Evolutionary conservation across 2,888 invertebrate genomes (phyloP).

Genomic region (Synergus itoensis): DNA sequence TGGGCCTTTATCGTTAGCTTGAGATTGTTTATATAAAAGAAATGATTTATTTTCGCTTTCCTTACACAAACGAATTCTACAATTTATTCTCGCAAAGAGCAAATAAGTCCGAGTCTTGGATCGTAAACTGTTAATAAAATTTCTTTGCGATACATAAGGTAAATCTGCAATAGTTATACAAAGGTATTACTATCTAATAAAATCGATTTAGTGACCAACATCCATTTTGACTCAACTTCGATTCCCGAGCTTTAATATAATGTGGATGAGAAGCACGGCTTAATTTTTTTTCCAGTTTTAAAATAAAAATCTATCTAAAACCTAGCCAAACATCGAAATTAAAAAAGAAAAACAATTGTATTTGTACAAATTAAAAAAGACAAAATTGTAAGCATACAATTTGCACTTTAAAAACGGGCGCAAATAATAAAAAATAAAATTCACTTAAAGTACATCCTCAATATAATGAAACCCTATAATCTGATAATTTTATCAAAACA

Average conservation of each 20-base stretch:
- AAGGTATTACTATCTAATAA: constrained; percentile 11
- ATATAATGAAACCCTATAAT: background rate
- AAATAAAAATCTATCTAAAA: constrained; percentile 11
- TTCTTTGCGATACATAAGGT: constrained; percentile 17
- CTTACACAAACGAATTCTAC: constrained; percentile 38
- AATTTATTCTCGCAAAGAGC: constrained; percentile 28
- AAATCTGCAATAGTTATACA: constrained; percentile 28
- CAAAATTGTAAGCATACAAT: constrained; percentile 26
- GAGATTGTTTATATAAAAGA: constrained; percentile 33
- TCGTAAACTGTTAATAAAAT: constrained; percentile 28
- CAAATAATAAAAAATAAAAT: constrained; percentile 26
- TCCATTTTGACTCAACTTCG: constrained; percentile 9
- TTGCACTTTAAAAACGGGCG: constrained; percentile 1
- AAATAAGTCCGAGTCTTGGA: constrained; percentile 26
- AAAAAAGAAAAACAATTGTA: background rate
- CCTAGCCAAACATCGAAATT: constrained; percentile 6
- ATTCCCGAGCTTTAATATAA: background rate
- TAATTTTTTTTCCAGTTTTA: background rate
- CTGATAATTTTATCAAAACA: constrained; percentile 6
- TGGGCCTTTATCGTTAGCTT: constrained; percentile 19
- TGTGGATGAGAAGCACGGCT: background rate
- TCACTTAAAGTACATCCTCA: constrained; percentile 7
- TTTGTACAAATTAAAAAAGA: background rate
- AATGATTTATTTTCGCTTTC: constrained; percentile 37
- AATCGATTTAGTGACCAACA: background rate